Percentiles rank a stretch among this genome's conserved stretches.
Conservation (phyloP, 2,888 invertebrate genomes). For the Sarcophaga subvicina region DNA sequence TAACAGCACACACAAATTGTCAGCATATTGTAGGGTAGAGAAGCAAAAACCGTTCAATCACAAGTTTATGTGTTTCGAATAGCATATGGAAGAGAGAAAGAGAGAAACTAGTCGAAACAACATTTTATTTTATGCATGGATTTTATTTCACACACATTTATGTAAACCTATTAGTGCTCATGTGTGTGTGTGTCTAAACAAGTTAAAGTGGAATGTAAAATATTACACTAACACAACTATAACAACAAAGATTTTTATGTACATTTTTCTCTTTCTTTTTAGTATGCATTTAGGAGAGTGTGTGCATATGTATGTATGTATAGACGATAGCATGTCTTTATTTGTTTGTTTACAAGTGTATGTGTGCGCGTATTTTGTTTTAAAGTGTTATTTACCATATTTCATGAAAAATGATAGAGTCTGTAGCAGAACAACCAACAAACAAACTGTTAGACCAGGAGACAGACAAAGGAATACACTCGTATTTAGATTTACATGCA, state of each 20-base stretch:
- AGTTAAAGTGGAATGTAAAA: constrained; percentile 21
- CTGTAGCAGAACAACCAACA: no score
- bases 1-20: no score
- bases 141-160: background rate
- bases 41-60: no score
- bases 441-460: no score
- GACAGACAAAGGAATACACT: no score
- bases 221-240: constrained; percentile 31
- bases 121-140: background rate
- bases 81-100: no score
- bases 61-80: no score
- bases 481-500: background rate
- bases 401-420: background rate
- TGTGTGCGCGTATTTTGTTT: background rate
- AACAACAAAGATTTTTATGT: background rate
- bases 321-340: constrained; percentile 18
- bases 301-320: background rate
- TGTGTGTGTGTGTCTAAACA: background rate
- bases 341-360: background rate
- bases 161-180: background rate
- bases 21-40: no score
- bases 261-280: no score
- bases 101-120: background rate
- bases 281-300: no score
- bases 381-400: constrained; percentile 24